Conservation (phyloP, 1,140 invertebrate genomes). For the Archivesica marissinica region DNA sequence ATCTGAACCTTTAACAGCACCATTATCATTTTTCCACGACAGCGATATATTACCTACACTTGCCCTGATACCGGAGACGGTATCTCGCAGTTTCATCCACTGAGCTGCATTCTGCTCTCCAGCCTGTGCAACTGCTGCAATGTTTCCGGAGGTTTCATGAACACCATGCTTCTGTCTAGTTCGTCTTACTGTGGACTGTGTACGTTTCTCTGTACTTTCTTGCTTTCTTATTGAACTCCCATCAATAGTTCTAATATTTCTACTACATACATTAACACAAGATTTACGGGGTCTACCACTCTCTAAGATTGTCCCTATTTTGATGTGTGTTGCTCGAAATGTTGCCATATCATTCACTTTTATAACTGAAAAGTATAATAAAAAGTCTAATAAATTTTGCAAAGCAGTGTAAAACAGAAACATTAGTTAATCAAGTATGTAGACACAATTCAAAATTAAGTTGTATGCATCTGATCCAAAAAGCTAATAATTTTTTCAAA, state of each 20-base stretch:
- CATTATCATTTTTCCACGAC: not conserved
- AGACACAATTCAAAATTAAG: not conserved
- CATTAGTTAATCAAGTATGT: not conserved
- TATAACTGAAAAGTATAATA: not conserved
- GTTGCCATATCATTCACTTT: not conserved
- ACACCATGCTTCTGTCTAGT: not conserved
- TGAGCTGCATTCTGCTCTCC: not conserved
- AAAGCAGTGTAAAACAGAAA: not conserved
- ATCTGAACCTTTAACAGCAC: not conserved
- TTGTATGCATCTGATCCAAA: too few species aligned
- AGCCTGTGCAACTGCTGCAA: not conserved
- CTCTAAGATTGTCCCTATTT: not conserved
- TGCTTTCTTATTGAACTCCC: not conserved
- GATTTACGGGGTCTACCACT: not conserved
- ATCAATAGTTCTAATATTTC: conserved; percentile 1
- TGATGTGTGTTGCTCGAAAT: not conserved
- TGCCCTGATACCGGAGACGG: not conserved
- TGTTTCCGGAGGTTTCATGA: not conserved
- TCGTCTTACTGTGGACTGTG: not conserved
- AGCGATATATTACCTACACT: conserved; percentile 18
- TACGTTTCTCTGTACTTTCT: not conserved
- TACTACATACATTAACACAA: not conserved
- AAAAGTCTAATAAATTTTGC: not conserved
- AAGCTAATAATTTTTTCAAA: too few species aligned
- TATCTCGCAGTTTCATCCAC: not conserved